Evolutionary conservation across 2,113 vertebrate species (phyloP).

Genomic region (Oryzias celebensis): DNA sequence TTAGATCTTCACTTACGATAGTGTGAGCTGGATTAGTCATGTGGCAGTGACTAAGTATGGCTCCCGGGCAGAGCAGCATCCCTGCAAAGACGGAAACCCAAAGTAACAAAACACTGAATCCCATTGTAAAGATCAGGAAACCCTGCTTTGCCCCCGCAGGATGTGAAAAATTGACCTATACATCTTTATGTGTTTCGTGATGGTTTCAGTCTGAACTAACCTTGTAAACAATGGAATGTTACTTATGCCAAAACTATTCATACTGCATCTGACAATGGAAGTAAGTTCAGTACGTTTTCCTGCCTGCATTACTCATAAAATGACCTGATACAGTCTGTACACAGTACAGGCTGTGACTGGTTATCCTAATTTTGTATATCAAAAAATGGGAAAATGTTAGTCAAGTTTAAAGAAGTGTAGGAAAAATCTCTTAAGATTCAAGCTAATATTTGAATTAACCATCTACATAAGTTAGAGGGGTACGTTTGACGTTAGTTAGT

Average conservation of each 20-base stretch:
- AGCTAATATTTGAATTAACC: no score
- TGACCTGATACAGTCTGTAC: no score
- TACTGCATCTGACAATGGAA: neutral
- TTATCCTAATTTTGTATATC: no score
- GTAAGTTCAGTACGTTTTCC: neutral
- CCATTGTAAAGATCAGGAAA: constrained; percentile 1
- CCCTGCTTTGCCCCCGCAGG: neutral
- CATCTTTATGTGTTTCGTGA: neutral
- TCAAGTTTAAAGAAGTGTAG: no score
- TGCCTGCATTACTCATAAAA: neutral
- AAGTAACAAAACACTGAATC: constrained; percentile 1
- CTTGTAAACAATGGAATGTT: neutral
- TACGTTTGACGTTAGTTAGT: no score
- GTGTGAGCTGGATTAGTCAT: constrained; percentile 66
- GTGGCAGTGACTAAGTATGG: constrained; percentile 54
- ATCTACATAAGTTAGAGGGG: no score
- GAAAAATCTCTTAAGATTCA: no score
- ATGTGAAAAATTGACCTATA: no score
- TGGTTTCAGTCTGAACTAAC: neutral
- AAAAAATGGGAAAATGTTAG: no score
- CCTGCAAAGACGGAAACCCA: constrained; percentile 20
- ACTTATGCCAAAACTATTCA: neutral
- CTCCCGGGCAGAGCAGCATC: constrained; percentile 34
- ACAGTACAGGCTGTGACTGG: no score
- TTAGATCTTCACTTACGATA: constrained; percentile 58